phyloP scores from a whole-genome alignment of 2,113 vertebrate species.

The Anoura caudifer region DNA sequence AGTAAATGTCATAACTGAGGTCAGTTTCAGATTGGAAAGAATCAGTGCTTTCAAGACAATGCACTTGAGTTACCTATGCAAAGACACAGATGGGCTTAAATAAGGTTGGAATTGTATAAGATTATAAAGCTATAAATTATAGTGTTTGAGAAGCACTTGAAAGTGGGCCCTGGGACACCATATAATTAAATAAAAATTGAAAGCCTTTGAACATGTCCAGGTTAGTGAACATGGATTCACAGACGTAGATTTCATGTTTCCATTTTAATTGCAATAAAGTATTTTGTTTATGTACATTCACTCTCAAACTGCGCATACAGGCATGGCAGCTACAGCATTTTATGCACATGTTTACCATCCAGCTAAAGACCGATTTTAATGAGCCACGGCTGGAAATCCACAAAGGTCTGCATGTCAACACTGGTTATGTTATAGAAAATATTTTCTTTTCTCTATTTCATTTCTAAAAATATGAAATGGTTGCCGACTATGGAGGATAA shows the following conservation, averaged over 20 bases:
- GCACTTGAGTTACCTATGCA: background rate
- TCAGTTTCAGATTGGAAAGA: slow-evolving; percentile 19
- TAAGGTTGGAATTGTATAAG: background rate
- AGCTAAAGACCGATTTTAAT: slow-evolving; percentile 78
- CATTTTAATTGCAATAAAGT: slow-evolving; percentile 77
- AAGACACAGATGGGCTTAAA: background rate
- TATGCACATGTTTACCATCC: slow-evolving; percentile 64
- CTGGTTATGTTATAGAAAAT: slow-evolving; percentile 76
- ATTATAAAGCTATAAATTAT: slow-evolving; percentile 75
- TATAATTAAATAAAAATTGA: slow-evolving; percentile 78
- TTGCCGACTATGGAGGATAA: slow-evolving; percentile 44
- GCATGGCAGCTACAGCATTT: background rate
- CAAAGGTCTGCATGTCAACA: slow-evolving; percentile 72
- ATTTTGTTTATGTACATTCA: slow-evolving; percentile 76
- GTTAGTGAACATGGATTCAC: slow-evolving; percentile 70
- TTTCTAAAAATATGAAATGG: slow-evolving; percentile 76
- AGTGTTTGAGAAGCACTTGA: slow-evolving; percentile 74
- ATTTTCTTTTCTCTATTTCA: slow-evolving; percentile 76
- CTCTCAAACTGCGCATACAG: slow-evolving; percentile 75
- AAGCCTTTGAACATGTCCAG: slow-evolving; percentile 72
- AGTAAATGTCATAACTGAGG: background rate
- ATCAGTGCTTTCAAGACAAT: slow-evolving; percentile 13
- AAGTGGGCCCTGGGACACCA: slow-evolving; percentile 70
- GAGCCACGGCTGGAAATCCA: slow-evolving; percentile 75
- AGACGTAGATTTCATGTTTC: slow-evolving; percentile 71